phyloP scores from a whole-genome alignment of 2,113 vertebrate species.

The Myotis yumanensis region DNA sequence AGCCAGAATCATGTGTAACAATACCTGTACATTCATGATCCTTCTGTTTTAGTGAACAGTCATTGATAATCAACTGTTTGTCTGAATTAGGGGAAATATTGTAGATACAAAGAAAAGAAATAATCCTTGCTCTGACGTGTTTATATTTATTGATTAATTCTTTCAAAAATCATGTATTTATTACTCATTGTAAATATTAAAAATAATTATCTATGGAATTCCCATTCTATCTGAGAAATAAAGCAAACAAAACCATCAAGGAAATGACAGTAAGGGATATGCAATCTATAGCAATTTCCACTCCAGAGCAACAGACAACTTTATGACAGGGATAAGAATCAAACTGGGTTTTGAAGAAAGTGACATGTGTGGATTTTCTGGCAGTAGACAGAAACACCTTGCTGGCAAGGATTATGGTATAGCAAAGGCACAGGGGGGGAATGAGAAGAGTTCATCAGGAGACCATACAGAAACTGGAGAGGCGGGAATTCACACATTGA shows the following conservation, averaged over 20 bases:
- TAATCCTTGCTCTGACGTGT: not conserved
- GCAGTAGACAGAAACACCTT: not conserved
- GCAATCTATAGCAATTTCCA: not conserved
- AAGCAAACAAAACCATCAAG: not conserved
- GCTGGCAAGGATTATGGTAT: no score
- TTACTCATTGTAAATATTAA: not conserved
- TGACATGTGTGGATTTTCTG: rapidly evolving
- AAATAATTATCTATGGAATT: not conserved
- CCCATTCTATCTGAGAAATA: not conserved
- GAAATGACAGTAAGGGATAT: not conserved
- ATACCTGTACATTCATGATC: no score
- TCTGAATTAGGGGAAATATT: not conserved
- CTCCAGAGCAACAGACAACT: not conserved
- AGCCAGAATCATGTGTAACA: not conserved
- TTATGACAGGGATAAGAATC: no score
- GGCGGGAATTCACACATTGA: rapidly evolving
- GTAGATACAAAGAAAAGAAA: not conserved
- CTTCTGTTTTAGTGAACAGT: not conserved
- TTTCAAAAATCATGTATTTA: slow-evolving; percentile 19
- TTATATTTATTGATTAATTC: slow-evolving; percentile 15
- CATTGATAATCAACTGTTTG: not conserved
- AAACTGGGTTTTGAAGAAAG: not conserved
- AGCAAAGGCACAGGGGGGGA: not conserved
- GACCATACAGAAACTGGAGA: not conserved
- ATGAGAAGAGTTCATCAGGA: not conserved